Evolutionary conservation across 1,140 invertebrate species (phyloP), one percentile per base, ranked within the genome.

Genomic region (Chionoecetes opilio): DNA sequence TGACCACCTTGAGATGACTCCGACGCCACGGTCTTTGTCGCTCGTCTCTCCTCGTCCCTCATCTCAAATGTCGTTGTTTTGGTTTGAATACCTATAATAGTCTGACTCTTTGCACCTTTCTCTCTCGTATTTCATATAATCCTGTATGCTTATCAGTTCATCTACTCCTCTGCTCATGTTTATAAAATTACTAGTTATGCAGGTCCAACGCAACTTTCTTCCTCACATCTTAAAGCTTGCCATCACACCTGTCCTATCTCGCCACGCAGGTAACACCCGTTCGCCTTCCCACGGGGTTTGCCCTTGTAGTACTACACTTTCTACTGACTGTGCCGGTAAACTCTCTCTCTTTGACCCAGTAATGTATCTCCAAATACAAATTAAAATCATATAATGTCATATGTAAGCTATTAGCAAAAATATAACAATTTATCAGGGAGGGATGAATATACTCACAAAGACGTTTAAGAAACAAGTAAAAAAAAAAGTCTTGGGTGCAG

Each of bases 131-230:
- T 75, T 75, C n/a, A 1, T 21, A 26, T 75, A 26, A n/a, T n/a
- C 63, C n/a, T 75, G 26, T 75, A 75, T 75, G 63, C 21, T 75
- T 75, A 75, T 75, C 63, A 75, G 63, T n/a, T 26, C 21, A n/a
- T 75, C 21, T 75, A n/a, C 63, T 75, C 21, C 21, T 75, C 63
- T 75, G 63, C 63, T 75, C 63, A 75, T 75, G 63, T n/a, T 75
- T 75, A 75, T 75, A 75, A 75, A 75, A 75, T n/a, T 75, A 75
- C 63, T n/a, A 26, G 63, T 75, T 26, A n/a, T 75, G 63, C 63
- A 75, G n/a, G 63, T 75, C 63, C 63, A 75, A 75, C 63, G 63
- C n/a, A 75, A 75, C 63, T 75, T 75, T 75, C 63, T 75, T 75
- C 63, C 63, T 75, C 63, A n/a, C 63, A 75, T 75, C 63, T 75